phyloP scores from a whole-genome alignment of 1,140 invertebrate genomes.

The Nixonia krombeini region DNA sequence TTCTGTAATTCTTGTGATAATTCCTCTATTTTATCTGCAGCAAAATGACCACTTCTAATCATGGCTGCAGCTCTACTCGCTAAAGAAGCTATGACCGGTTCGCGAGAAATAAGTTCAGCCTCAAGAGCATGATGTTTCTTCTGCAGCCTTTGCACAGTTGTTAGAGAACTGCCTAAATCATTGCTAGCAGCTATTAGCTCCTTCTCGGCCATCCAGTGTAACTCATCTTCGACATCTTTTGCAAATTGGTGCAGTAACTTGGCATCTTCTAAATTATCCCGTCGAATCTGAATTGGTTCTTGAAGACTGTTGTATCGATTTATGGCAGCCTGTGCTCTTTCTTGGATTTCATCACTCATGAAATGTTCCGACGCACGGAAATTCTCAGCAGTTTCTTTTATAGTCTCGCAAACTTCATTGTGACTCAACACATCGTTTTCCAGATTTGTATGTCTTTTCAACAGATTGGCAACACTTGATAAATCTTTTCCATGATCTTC shows the following conservation, averaged over 20 bases:
- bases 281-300: conserved; percentile 89
- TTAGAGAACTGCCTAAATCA: conserved; percentile 84
- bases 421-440: conserved; percentile 87
- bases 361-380: conserved; percentile 86
- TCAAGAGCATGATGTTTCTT: conserved; percentile 95
- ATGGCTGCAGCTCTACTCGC: conserved; percentile 82
- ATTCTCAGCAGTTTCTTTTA: conserved; percentile 82
- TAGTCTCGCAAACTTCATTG: conserved; percentile 82
- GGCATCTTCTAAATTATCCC: conserved; percentile 92
- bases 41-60: conserved; percentile 88
- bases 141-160: conserved; percentile 94
- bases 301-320: conserved; percentile 87
- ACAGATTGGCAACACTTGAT: conserved; percentile 84
- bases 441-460: conserved; percentile 88
- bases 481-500: conserved; percentile 90
- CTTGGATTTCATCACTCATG: conserved; percentile 86
- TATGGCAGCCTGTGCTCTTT: conserved; percentile 78
- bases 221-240: conserved; percentile 88
- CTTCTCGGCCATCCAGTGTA: conserved; percentile 89
- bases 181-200: conserved; percentile 85
- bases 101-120: conserved; percentile 85
- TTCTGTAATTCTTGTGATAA: conserved; percentile 77
- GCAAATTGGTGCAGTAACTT: conserved; percentile 87
- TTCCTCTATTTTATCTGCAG: conserved; percentile 79
- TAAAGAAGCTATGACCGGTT: conserved; percentile 83